These are phyloP conservation scores for Nibea coibor DNA, from an alignment of 2,113 vertebrate genomes.

Conservation along the genomic window DNA sequence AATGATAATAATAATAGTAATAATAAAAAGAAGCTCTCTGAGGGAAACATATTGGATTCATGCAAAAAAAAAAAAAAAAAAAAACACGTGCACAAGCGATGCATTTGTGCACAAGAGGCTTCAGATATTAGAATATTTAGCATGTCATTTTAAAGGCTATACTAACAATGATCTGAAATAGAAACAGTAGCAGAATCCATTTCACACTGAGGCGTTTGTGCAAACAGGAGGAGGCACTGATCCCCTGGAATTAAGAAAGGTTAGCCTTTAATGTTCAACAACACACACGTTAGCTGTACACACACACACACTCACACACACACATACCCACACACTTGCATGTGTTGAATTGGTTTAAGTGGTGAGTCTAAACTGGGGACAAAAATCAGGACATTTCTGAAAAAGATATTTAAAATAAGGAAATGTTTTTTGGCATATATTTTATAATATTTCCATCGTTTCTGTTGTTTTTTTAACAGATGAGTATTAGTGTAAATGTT, in stretches of 20 bases:
- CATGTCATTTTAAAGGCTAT: background rate
- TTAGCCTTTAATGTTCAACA: conserved; percentile 58
- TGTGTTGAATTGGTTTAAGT: conserved; percentile 13
- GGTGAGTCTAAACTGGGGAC: background rate
- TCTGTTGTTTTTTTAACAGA: background rate
- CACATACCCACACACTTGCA: background rate
- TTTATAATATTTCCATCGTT: background rate
- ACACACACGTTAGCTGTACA: conserved; percentile 24
- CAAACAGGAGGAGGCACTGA: conserved; percentile 56
- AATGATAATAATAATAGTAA: background rate
- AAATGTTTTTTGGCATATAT: background rate
- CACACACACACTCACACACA: no score
- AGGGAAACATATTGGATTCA: background rate
- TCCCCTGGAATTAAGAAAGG: conserved; percentile 58
- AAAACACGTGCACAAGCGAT: background rate
- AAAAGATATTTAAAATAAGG: background rate
- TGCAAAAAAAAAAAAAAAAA: background rate
- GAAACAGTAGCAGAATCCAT: background rate
- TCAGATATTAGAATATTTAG: background rate
- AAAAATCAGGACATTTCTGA: background rate
- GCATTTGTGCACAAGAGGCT: background rate
- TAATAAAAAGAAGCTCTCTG: no score
- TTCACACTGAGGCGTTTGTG: conserved; percentile 24
- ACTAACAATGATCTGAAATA: background rate
- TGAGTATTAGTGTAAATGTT: background rate